Evolutionary conservation across 2,113 vertebrate genomes (phyloP).

Genomic region (Pseudopodoces humilis): DNA sequence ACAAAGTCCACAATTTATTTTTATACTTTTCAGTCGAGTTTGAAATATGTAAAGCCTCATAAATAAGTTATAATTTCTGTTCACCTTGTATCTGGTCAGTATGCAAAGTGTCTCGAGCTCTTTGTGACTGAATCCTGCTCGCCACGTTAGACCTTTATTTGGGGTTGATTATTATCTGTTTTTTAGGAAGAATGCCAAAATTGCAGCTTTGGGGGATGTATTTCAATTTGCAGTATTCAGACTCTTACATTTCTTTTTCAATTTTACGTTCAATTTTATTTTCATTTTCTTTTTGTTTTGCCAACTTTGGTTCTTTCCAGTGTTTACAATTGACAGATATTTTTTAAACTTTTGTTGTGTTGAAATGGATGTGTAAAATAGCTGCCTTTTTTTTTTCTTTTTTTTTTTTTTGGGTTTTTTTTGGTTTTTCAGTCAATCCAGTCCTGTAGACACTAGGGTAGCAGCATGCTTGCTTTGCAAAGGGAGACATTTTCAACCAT

Average conservation of each 20-base stretch:
- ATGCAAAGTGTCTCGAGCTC: constrained; percentile 70
- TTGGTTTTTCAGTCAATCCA: not conserved
- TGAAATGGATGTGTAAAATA: constrained; percentile 82
- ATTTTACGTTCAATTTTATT: not conserved
- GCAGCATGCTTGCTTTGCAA: constrained; percentile 83
- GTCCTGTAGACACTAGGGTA: constrained; percentile 69
- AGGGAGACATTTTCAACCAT: constrained; percentile 68
- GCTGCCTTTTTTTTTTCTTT: constrained; percentile 69
- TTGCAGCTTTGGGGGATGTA: constrained; percentile 68
- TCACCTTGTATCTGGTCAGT: constrained; percentile 73
- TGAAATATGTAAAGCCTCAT: constrained; percentile 74
- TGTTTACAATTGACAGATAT: constrained; percentile 79
- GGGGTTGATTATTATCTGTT: not conserved
- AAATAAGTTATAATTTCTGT: constrained; percentile 75
- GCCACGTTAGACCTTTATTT: constrained; percentile 30
- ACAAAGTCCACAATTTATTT: constrained; percentile 81
- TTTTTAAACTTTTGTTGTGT: constrained; percentile 74
- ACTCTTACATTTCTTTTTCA: constrained; percentile 32
- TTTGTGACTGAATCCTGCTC: constrained; percentile 70
- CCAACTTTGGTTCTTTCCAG: constrained; percentile 73
- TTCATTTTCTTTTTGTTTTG: not conserved
- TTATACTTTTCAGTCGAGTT: constrained; percentile 80
- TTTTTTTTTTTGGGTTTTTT: not conserved
- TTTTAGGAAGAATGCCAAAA: constrained; percentile 74
- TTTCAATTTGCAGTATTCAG: constrained; percentile 79